Base-by-base conservation (phyloP, 2,797 vertebrate genomes). In the Cryptoprocta ferox region DNA sequence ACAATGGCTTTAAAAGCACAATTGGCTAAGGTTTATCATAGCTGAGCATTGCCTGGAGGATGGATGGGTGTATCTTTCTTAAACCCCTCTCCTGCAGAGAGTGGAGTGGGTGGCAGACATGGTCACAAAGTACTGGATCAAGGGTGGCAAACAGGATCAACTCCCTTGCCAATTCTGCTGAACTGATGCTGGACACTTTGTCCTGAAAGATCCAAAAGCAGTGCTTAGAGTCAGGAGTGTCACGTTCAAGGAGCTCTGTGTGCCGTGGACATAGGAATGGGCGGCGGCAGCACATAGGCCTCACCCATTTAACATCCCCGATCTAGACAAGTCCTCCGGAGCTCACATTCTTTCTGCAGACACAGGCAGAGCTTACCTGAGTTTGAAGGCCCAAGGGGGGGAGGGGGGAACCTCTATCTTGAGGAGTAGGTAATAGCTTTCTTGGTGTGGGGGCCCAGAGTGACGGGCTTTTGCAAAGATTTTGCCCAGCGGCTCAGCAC, bases 401-500 rank as follows among this genome's bases (percentile, higher is more conserved):
- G 4, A 11, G 50, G 14, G 50, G 16, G 50, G 50, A n/a, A 32
- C 42, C 16, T 19, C 37, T 14, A 37, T 68, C 37, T 68, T 30
- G 18, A 76, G n/a, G 32, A 13, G 53, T 50, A 42, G n/a, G 15
- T 61, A 37, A 68, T 68, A 92, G 13, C 79, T 92, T 82, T 81
- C 39, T 79, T 75, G 21, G 50, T 32, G 10, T 88, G n/a, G 59
- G 28, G 30, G 15, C 37, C 30, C 50, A 78, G 68, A 32, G 37
- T n/a, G 26, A 93, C 28, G 18, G 59, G 75, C 16, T 63, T 42
- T 48, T 65, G 37, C 30, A 78, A 84, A 82, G 14, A n/a, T 42
- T 87, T 59, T 37, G 32, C 63, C 92, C n/a, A 70, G 70, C 63
- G 81, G 28, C 53, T 89, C 39, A 63, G 92, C 92, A 88, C 28